Conservation (phyloP, 1,140 invertebrate species). For the Rhopalosiphum padi region DNA sequence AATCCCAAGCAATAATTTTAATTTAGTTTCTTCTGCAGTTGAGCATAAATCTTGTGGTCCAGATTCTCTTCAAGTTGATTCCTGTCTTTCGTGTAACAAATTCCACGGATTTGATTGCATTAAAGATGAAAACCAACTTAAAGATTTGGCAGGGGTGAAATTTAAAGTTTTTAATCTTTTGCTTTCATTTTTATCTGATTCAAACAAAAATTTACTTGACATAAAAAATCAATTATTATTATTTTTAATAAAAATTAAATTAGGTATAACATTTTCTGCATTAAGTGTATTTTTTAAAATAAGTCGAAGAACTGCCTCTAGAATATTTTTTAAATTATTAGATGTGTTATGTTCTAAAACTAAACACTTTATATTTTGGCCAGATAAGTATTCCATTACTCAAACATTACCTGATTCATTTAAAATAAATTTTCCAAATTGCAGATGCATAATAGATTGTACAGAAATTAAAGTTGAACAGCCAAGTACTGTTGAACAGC, state of each 20-base stretch:
- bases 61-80: not conserved
- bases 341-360: not conserved
- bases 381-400: not conserved
- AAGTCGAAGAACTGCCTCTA: not conserved
- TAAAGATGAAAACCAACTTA: not conserved
- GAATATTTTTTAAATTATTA: not conserved
- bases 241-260: no score
- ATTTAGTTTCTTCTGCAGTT: not conserved
- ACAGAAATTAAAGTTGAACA: not conserved
- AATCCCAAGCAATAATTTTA: not conserved
- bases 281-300: no score
- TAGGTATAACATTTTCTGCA: no score
- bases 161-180: not conserved
- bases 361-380: not conserved
- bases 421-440: slow-evolving; percentile 8
- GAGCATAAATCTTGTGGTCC: not conserved
- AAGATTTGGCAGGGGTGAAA: not conserved
- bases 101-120: not conserved
- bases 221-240: no score
- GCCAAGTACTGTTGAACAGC: not conserved
- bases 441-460: not conserved
- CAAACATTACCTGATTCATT: not conserved
- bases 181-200: not conserved
- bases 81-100: not conserved
- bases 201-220: no score